A percentile compares a stretch with the other conserved stretches of the same genome.
These are phyloP conservation scores for Pelecanus crispus DNA, from an alignment of 2,113 vertebrate genomes.

Conservation along the genomic window DNA sequence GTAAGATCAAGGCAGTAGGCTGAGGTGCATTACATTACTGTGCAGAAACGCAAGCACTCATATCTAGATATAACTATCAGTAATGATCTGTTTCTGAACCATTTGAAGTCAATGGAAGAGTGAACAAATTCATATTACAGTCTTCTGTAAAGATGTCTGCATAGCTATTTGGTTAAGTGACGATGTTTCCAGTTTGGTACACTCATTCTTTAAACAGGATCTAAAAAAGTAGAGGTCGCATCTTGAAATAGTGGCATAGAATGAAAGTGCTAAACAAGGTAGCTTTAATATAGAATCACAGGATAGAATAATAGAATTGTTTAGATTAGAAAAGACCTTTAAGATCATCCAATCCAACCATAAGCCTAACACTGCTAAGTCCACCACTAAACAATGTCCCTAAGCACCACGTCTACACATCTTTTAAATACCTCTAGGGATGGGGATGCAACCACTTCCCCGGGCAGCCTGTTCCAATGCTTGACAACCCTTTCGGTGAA, in stretches of 20 bases:
- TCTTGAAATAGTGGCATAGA: not conserved
- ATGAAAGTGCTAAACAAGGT: not conserved
- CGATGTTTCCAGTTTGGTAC: not conserved
- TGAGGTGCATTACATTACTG: not conserved
- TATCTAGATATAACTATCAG: not conserved
- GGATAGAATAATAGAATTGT: not conserved
- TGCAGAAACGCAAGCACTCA: accelerated
- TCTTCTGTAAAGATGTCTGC: not conserved
- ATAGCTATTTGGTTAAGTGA: not conserved
- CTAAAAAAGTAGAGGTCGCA: not conserved
- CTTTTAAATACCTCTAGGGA: not conserved
- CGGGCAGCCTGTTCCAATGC: not conserved
- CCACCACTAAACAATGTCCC: not conserved
- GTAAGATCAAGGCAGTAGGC: not conserved
- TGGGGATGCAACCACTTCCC: not conserved
- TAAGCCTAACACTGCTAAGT: not conserved
- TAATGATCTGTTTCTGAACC: not conserved
- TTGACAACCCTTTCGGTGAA: not conserved
- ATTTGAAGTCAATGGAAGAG: not conserved
- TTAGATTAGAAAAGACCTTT: not conserved
- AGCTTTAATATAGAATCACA: not conserved
- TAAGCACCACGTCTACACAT: not conserved
- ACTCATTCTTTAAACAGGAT: not conserved
- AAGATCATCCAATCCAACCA: not conserved
- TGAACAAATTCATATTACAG: not conserved